Conservation (phyloP, 2,888 invertebrate genomes). For the Lobophora halterata region DNA sequence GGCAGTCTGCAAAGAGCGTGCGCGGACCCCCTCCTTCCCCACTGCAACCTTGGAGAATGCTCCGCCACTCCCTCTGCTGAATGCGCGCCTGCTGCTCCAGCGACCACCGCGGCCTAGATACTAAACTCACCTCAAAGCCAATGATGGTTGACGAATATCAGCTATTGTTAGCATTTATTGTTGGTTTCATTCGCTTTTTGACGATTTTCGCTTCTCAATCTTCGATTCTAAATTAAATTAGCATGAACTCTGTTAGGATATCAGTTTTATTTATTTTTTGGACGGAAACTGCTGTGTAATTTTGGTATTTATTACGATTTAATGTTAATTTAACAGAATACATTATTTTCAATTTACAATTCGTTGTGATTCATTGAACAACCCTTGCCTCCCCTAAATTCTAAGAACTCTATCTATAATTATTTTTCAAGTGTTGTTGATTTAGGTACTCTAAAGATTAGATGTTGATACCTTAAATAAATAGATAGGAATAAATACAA, state of each 20-base stretch:
- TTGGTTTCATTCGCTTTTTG: no score
- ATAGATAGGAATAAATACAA: not conserved
- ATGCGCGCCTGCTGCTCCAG: constrained; percentile 46
- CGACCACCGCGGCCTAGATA: constrained; percentile 23
- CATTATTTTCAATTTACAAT: constrained; percentile 5
- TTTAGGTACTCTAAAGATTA: constrained; percentile 4
- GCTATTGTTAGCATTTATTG: no score
- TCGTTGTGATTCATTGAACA: not conserved
- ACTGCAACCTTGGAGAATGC: constrained; percentile 71
- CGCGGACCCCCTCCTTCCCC: constrained; percentile 61
- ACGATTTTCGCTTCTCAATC: no score
- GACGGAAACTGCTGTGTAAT: constrained; percentile 2
- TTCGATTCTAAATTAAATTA: no score
- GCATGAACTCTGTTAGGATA: no score
- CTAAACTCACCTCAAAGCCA: not conserved
- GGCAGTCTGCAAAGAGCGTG: constrained; percentile 61
- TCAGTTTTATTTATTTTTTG: no score
- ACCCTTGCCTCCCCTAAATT: constrained; percentile 1
- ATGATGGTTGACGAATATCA: no score
- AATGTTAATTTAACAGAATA: constrained; percentile 2
- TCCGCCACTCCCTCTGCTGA: constrained; percentile 65
- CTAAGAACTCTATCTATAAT: constrained; percentile 5
- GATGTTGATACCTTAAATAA: constrained; percentile 11
- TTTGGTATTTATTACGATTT: not conserved
- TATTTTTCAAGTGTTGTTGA: constrained; percentile 3